These are phyloP conservation scores for Isurus oxyrinchus DNA, from an alignment of 2,113 vertebrate species.

Conservation along the genomic window DNA sequence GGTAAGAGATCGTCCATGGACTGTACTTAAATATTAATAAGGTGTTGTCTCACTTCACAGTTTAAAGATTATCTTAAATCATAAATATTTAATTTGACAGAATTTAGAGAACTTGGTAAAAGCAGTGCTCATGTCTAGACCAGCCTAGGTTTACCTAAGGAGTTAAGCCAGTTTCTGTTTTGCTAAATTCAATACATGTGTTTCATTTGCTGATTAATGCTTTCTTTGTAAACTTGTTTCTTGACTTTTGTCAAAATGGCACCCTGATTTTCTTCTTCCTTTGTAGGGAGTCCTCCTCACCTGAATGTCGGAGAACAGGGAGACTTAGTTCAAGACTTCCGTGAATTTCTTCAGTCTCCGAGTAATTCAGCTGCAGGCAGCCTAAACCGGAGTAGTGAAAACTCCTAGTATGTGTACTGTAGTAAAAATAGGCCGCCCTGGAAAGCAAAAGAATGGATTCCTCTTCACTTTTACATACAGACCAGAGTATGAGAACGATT, in stretches of 20 bases:
- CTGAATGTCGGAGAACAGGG: constrained; percentile 82
- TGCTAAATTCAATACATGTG: background rate
- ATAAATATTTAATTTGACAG: background rate
- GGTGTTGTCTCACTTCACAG: background rate
- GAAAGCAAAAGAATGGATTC: background rate
- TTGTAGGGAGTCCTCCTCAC: constrained; percentile 80
- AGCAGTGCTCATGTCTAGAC: background rate
- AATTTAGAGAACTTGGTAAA: background rate
- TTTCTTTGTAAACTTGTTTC: background rate
- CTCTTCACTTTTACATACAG: background rate
- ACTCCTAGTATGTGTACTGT: background rate
- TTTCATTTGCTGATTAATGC: background rate
- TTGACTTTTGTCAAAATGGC: background rate
- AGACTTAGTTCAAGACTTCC: constrained; percentile 83
- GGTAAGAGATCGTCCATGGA: background rate
- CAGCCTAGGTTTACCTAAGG: background rate
- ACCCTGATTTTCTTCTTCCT: background rate
- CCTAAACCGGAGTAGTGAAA: constrained; percentile 15
- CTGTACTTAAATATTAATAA: background rate
- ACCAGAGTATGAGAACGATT: background rate
- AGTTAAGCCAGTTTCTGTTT: background rate
- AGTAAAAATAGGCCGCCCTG: background rate
- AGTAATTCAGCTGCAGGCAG: constrained; percentile 48
- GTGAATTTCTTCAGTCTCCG: constrained; percentile 92
- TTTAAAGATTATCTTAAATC: background rate